Base-by-base conservation (phyloP, 2,888 invertebrate species). In the Kryphioiulus occultus region DNA sequence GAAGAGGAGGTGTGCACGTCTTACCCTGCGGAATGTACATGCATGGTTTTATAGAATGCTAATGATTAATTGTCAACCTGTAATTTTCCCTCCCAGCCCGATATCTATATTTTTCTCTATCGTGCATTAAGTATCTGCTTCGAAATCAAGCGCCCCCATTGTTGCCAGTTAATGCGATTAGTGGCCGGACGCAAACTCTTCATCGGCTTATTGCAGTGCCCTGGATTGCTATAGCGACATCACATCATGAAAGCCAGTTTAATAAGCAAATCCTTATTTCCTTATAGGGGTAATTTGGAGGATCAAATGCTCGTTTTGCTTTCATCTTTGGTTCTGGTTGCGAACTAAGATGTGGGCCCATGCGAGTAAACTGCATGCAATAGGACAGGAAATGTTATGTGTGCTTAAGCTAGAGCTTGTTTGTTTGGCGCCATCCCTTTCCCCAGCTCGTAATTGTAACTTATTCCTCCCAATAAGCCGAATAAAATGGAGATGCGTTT, bases 141-240 rank as follows among this genome's bases (percentile, higher is more conserved):
- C n/a, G 53, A 53, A 53, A 53, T 53, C 9, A 53, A 53, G n/a
- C 53, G n/a, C 19, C 53, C 53, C 53, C 53, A 47, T 47, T 47
- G 12, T 47, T 47, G 47, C 2, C n/a, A 53, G n/a, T 53, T 53
- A 53, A 53, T 53, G 53, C 53, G 53, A 53, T 53, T 53, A 53
- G 53, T 53, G 53, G n/a, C 53, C 53, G 53, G 53, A 53, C 53
- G 53, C 53, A 53, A 53, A 53, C 53, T 53, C 53, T 53, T 53
- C 53, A n/a, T 53, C 19, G 53, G 53, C 53, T 53, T 53, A 53
- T n/a, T 53, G 19, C 19, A 2, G 4, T 7, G 53, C 53, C 19
- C 12, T n/a, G 53, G 53, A 53, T 53, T 53, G 53, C n/a, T n/a
- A 53, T 53, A 53, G 53, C 53, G 53, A 53, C 53, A 53, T 53